These are phyloP conservation scores for Condylostylus longicornis DNA, from an alignment of 1,140 invertebrate genomes.

Conservation along the genomic window DNA sequence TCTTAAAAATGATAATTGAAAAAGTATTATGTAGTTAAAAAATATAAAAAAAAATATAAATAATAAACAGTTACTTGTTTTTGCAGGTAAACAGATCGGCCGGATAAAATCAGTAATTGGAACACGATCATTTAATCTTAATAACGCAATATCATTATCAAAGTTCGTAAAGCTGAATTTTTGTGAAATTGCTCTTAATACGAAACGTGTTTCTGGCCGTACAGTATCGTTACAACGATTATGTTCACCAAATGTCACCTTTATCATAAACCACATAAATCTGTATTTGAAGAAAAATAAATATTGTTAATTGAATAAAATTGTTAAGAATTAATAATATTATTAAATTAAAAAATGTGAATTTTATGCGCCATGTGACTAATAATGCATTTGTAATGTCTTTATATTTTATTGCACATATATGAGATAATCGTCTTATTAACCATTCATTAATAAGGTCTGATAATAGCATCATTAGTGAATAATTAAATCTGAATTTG, in stretches of 20 bases:
- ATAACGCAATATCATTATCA: constrained; percentile 69
- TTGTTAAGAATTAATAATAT: too few relatives aligned
- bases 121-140: constrained; percentile 60
- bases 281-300: constrained; percentile 35
- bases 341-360: too few relatives aligned
- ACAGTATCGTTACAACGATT: constrained; percentile 58
- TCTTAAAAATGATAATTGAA: constrained; percentile 3
- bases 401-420: too few relatives aligned
- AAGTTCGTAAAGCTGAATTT: constrained; percentile 70
- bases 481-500: too few relatives aligned
- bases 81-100: constrained; percentile 61
- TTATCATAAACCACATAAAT: constrained; percentile 82
- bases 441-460: too few relatives aligned
- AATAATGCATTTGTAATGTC: too few relatives aligned
- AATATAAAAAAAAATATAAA: too few relatives aligned
- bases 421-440: too few relatives aligned
- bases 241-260: constrained; percentile 69
- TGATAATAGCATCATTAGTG: too few relatives aligned
- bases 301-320: neutral
- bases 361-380: too few relatives aligned
- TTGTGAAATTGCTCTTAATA: constrained; percentile 53
- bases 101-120: constrained; percentile 55
- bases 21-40: too few relatives aligned
- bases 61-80: constrained; percentile 38
- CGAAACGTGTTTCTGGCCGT: constrained; percentile 55